Base-by-base conservation (phyloP, 2,888 invertebrate genomes). In the Aporophyla lueneburgensis region DNA sequence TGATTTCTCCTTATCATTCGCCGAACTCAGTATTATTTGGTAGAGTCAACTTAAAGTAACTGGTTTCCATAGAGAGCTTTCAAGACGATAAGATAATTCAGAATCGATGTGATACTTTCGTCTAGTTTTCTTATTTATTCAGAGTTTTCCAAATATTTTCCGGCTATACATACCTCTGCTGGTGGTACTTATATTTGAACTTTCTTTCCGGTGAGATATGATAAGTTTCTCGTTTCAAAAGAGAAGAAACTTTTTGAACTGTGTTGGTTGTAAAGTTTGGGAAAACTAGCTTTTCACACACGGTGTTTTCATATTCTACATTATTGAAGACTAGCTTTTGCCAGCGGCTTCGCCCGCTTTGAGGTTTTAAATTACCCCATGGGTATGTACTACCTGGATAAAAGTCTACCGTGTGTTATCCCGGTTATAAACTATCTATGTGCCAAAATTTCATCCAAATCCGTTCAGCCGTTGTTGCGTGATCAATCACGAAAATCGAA, bases 51-150 rank as follows among this genome's bases (percentile, higher is more conserved):
- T 66, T 63, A 58, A 62, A 71, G 80, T 80, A 46, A 82, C 54
- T 71, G 68, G 24, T 67, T 80, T 81, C 54, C 68, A 56, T 63
- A 69, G 51, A 68, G 74, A 68, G 74, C 66, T 84, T 66, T 68
- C 46, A 67, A 59, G 40, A 19, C 59, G 63, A 81, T 81, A 70
- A 77, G 77, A 73, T 73, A 54, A 72, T 73, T 67, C 46, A 70
- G 59, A 27, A 5, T 27, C n/a, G 49, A 43, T 58, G 12, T 70
- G 51, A 56, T 51, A 66, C 66, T 79, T 62, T 71, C 43, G 53
- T 19, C 40, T 58, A 33, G 43, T 53, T 81, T 61, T 79, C 21
- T 79, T 66, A 49, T 79, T 53, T 66, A 66, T 54, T 54, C 10
- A 51, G 51, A 83, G 68, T 80, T 70, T 81, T 67, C 27, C 43